Base-by-base conservation (phyloP, 1,140 invertebrate species). In the Panagrolaimus sp. region DNA sequence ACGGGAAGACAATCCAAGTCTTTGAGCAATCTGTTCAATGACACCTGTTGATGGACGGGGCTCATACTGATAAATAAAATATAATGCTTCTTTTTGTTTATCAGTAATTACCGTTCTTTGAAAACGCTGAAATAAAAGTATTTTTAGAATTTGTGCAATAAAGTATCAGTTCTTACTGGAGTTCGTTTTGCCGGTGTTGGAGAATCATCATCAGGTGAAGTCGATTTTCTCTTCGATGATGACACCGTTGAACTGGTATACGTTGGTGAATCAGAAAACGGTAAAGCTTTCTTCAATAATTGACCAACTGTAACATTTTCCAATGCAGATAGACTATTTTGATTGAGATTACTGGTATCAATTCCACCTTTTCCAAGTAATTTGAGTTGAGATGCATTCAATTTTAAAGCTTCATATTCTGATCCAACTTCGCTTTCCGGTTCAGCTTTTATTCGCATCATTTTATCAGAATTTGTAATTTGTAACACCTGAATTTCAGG, bases 1-100 rank as follows among this genome's bases (percentile, higher is more conserved):
- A 73, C 94, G 88, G 12, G 93, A 90, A 1, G 93, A 92, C n/a
- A 98, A 85, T 14, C 89, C 90, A 8, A 98, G 85, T 83, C 96
- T 93, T 17, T 89, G 88, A 10, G 93, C 93, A 63, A 98, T 86
- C 77, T 94, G 94, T 84, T 98, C 95, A 47, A 97, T 96, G 26
- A 93, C 94, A 7, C 90, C 89, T 71, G 94, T 90, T 81, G 92
- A 94, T 0, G 96, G 96, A 83, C 98, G 97, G 0, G 94, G 93
- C 84, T 98, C 95, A 12, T 97, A 85, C 0, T 91, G 89, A 80
- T 96, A 98, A 0, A 94, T 94, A 62, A 95, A 84, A 52, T 91
- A 88, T 0, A 98, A 86, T 0, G 93, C 93, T 84, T 98, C 94
- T 83, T 98, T 98, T 81, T 98, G 96, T 80, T 97, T 93, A 82